Evolutionary conservation across 2,113 vertebrate species (phyloP).

Genomic region (Elachura formosa): DNA sequence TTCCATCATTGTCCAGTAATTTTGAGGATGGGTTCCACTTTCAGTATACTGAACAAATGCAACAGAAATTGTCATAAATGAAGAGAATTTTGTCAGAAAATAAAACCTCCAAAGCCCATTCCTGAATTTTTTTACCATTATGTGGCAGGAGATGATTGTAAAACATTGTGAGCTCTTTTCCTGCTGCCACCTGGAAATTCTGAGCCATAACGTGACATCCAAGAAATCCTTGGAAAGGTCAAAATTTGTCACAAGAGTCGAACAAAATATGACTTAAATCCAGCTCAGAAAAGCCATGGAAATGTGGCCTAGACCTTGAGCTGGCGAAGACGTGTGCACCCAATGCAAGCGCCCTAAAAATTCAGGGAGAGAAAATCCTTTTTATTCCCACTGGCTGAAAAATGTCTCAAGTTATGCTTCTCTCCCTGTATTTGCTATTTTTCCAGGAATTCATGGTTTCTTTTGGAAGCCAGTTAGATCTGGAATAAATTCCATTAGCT

Average conservation of each 20-base stretch:
- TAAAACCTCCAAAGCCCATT: fast-evolving
- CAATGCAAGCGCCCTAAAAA: background rate
- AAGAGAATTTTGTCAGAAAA: too few relatives aligned
- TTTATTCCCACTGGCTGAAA: background rate
- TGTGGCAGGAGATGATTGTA: background rate
- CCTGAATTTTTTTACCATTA: background rate
- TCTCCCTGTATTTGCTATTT: background rate
- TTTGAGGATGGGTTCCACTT: background rate
- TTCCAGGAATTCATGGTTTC: background rate
- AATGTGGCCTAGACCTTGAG: background rate
- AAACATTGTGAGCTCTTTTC: background rate
- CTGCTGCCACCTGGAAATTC: background rate
- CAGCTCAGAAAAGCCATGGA: background rate
- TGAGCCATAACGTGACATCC: background rate
- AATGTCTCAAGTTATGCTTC: background rate
- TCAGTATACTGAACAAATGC: background rate
- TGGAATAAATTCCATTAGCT: fast-evolving
- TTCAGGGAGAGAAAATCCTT: background rate
- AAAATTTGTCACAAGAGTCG: background rate
- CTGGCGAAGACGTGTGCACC: background rate
- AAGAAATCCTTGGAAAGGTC: background rate
- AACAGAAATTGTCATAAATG: too few relatives aligned
- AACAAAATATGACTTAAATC: background rate
- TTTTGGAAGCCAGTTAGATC: background rate
- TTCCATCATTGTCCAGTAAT: background rate